Conservation (phyloP, 2,888 invertebrate genomes). For the Falcaria lacertinaria region DNA sequence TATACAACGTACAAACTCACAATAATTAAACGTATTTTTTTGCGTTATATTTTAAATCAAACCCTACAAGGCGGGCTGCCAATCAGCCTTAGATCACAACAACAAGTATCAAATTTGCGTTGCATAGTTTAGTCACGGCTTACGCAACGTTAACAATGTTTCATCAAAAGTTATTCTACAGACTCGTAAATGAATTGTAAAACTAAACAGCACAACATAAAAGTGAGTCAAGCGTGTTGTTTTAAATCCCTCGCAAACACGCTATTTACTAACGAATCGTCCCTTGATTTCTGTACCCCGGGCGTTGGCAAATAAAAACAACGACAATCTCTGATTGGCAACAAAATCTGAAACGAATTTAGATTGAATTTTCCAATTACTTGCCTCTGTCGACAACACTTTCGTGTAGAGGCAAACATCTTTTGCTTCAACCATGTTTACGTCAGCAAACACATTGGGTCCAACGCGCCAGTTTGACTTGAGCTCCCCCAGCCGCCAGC, state of each 20-base stretch:
- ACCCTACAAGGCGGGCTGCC: too few relatives aligned
- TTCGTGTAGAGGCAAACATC: conserved; percentile 45
- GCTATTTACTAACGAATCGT: background rate
- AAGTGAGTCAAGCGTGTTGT: background rate
- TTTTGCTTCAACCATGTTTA: conserved; percentile 50
- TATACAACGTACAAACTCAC: background rate
- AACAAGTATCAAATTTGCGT: too few relatives aligned
- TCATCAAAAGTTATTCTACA: background rate
- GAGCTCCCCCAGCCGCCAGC: conserved; percentile 25
- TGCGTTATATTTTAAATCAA: background rate
- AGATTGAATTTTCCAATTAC: conserved; percentile 57
- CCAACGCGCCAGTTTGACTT: conserved; percentile 28
- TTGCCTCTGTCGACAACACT: conserved; percentile 38
- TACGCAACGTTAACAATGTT: background rate
- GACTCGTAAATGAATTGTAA: background rate
- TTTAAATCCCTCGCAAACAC: background rate
- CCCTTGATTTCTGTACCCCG: background rate
- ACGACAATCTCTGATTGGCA: conserved; percentile 13
- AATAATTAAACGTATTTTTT: background rate
- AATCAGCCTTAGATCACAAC: too few relatives aligned
- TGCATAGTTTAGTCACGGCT: background rate
- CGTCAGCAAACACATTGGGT: conserved; percentile 48
- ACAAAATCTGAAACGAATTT: conserved; percentile 40
- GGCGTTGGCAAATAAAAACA: conserved; percentile 15
- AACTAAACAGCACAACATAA: background rate